Base-by-base conservation (phyloP, 1,140 invertebrate genomes). In the Bacillus rossius region DNA sequence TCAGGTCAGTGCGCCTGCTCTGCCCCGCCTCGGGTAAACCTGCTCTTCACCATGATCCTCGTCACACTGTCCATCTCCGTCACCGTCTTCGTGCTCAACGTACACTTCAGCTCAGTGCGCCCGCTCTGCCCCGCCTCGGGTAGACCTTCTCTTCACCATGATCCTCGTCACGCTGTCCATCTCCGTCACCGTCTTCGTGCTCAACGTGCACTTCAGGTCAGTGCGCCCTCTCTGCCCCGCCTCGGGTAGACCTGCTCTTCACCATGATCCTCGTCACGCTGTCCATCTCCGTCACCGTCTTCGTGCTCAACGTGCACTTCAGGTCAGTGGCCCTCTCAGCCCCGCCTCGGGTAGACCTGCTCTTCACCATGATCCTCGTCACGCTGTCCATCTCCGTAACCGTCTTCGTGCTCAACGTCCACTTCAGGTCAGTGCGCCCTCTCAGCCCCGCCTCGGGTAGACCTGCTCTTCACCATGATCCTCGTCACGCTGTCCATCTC, bases 301-400 rank as follows among this genome's bases (percentile, higher is more conserved):
- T n/a, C n/a, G n/a, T n/a, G n/a, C n/a, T n/a, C n/a, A n/a, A n/a
- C n/a, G n/a, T n/a, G n/a, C n/a, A n/a, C n/a, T n/a, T n/a, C n/a
- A n/a, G n/a, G n/a, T n/a, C n/a, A n/a, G n/a, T n/a, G n/a, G n/a
- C n/a, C n/a, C n/a, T n/a, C n/a, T n/a, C n/a, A 82, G 64, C 96
- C 96, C n/a, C 77, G 99, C 50, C 86, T 99, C 55, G 95, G 96
- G 62, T 97, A 97, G 80, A 95, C 75, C 79, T 91, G 50, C 79
- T 99, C 55, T 99, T 99, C 78, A 99, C 96, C 20, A 98, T 99
- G 94, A 94, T 97, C 62, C 79, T 99, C 61, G 95, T 99, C 52
- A 96, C 94, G 17, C 80, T 97, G 54, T 98, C 95, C 60, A 97
- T 99, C 65, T 90, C 94, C 81, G 92, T 96, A 70, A 98, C 96